Evolutionary conservation across 2,888 invertebrate genomes (phyloP).

Genomic region (Limnephilus rhombicus): DNA sequence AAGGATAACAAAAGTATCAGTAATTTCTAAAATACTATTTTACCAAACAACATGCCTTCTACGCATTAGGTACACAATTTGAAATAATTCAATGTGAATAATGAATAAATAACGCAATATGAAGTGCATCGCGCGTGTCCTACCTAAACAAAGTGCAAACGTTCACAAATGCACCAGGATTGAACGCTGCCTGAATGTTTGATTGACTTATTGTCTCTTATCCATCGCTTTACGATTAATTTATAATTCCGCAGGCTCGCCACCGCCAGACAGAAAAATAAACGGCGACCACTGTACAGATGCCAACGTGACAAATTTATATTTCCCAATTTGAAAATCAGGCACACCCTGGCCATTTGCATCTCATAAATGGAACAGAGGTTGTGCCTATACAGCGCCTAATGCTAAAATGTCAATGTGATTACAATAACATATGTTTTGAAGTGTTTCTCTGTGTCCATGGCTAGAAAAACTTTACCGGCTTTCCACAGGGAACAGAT

Average conservation of each 20-base stretch:
- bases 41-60: not conserved
- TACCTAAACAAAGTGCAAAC: not conserved
- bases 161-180: constrained; percentile 19
- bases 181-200: constrained; percentile 6
- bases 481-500: not conserved
- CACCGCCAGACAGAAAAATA: constrained; percentile 31
- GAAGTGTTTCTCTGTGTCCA: not conserved
- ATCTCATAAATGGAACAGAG: constrained; percentile 4
- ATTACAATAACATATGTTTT: not conserved
- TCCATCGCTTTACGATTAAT: not conserved
- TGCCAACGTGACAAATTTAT: constrained; percentile 16
- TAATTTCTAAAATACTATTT: no score
- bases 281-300: constrained; percentile 12
- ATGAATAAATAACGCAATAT: not conserved
- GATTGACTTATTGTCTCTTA: constrained; percentile 23
- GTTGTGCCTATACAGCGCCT: not conserved
- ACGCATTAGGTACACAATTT: not conserved
- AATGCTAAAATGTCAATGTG: not conserved
- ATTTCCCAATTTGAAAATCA: constrained; percentile 37
- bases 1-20: no score
- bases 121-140: not conserved
- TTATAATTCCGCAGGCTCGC: constrained; percentile 15
- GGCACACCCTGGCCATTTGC: not conserved
- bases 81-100: not conserved
- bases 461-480: not conserved